Evolutionary conservation across 2,888 invertebrate species (phyloP).

Genomic region (Uropetala carovei): DNA sequence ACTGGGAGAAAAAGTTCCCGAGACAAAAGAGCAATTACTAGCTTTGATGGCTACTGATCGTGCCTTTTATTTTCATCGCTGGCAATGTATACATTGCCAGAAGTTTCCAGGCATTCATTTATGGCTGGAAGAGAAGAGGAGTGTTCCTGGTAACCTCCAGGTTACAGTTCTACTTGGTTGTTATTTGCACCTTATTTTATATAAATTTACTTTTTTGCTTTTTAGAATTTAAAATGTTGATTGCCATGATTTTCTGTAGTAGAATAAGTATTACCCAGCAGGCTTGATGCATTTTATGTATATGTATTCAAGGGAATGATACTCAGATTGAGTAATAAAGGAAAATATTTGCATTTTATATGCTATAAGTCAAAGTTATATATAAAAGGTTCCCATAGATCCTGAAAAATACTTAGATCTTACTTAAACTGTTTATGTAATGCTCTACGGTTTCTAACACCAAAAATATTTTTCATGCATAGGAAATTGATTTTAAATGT

Average conservation of each 20-base stretch:
- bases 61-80: constrained; percentile 83
- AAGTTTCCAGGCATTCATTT: constrained; percentile 84
- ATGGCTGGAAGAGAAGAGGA: constrained; percentile 76
- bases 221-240: too few species aligned
- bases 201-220: too few species aligned
- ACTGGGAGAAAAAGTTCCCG: constrained; percentile 76
- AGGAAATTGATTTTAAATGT: too few species aligned
- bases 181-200: not conserved
- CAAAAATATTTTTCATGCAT: too few species aligned
- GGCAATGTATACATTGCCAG: constrained; percentile 84
- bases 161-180: constrained; percentile 71
- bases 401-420: not conserved
- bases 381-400: not conserved
- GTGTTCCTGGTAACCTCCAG: constrained; percentile 74
- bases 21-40: constrained; percentile 79
- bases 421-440: too few species aligned
- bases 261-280: too few species aligned
- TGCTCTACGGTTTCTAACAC: too few species aligned
- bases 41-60: constrained; percentile 77
- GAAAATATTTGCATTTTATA: not conserved
- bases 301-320: too few species aligned
- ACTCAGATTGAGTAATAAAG: not conserved
- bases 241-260: too few species aligned
- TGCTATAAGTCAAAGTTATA: not conserved
- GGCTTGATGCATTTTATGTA: not conserved